Evolutionary conservation across 2,113 vertebrate genomes (phyloP).

Genomic region (Cephalophus harveyi): DNA sequence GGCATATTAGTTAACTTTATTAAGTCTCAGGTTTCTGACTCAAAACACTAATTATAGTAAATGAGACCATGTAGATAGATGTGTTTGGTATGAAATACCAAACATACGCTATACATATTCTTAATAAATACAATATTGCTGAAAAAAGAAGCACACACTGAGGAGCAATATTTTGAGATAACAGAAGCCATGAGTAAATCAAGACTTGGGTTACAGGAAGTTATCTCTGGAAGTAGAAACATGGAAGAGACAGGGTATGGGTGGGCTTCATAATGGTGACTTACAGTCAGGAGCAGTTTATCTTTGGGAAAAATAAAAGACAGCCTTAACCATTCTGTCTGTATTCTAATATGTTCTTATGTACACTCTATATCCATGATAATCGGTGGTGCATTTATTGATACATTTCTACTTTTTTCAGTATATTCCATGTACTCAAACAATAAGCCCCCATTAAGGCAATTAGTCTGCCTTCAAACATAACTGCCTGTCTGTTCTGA

Average conservation of each 20-base stretch:
- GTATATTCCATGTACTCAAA: background rate
- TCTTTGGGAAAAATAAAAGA: background rate
- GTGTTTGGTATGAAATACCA: background rate
- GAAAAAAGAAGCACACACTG: background rate
- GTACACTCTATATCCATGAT: background rate
- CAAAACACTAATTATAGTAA: background rate
- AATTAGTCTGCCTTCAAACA: background rate
- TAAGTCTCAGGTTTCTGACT: background rate
- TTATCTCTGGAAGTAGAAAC: background rate
- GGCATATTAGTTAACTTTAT: background rate
- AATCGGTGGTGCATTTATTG: background rate
- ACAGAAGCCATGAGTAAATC: background rate
- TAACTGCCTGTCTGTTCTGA: background rate
- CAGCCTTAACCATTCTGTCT: background rate
- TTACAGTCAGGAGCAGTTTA: background rate
- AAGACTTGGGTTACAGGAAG: background rate
- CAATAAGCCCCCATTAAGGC: background rate
- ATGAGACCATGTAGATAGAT: background rate
- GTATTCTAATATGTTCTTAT: background rate
- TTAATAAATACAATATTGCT: background rate
- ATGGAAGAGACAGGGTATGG: background rate
- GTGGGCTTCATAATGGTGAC: background rate
- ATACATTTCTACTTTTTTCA: background rate
- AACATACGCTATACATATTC: background rate
- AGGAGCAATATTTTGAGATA: background rate